Conservation (phyloP, 2,113 vertebrate species). For the Clarias macrocephalus region DNA sequence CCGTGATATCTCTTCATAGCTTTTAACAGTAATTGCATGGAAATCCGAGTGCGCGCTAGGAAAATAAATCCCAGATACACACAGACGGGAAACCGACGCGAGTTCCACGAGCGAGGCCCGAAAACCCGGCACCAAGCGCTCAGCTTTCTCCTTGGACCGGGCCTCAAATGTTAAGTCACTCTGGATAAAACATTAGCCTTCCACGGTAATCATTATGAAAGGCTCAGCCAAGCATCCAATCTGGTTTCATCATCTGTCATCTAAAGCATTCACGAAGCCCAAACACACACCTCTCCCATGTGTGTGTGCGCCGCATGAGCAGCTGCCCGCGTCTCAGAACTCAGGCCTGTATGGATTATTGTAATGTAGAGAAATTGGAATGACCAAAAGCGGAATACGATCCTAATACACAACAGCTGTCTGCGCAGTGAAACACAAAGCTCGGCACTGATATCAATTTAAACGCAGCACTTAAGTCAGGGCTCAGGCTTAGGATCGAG, state of each 20-base stretch:
- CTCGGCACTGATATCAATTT: background rate
- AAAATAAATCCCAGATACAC: background rate
- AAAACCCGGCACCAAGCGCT: background rate
- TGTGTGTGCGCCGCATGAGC: constrained; percentile 7
- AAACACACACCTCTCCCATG: constrained; percentile 26
- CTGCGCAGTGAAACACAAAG: constrained; percentile 25
- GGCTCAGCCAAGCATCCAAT: background rate
- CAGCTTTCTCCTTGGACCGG: background rate
- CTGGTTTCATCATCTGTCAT: constrained; percentile 42
- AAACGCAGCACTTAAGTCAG: background rate
- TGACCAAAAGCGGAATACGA: constrained; percentile 19
- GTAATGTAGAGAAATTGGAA: constrained; percentile 19
- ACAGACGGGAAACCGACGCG: background rate
- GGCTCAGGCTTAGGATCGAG: background rate
- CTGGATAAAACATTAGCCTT: background rate
- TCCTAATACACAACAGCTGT: constrained; percentile 33
- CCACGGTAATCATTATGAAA: background rate
- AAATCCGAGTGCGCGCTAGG: background rate
- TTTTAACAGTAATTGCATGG: background rate
- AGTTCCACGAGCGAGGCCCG: background rate
- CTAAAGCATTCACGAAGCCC: constrained; percentile 4
- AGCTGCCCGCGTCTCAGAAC: constrained; percentile 26
- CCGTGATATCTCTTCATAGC: background rate
- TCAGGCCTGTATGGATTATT: constrained; percentile 18
- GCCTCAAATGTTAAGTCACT: background rate